Evolutionary conservation across 2,797 vertebrate species (phyloP).

Genomic region (Aphelocoma californica): DNA sequence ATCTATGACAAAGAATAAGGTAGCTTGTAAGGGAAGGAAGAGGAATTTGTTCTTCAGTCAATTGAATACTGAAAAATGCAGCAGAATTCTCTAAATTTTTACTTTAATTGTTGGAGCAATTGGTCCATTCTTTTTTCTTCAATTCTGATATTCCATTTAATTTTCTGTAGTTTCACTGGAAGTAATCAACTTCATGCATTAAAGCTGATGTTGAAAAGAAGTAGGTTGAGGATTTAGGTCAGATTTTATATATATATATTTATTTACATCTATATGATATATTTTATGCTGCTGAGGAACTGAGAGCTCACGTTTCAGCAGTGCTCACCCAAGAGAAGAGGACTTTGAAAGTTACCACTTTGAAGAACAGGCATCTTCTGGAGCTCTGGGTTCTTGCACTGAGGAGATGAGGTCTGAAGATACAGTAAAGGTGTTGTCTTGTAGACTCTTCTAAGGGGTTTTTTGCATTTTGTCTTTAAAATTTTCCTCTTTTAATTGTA

Average conservation of each 20-base stretch:
- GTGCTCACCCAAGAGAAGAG: not conserved
- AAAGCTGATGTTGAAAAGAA: not conserved
- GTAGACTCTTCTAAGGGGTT: fast-evolving
- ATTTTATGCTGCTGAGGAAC: not conserved
- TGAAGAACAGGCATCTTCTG: not conserved
- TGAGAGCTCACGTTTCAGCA: not conserved
- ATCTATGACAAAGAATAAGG: not conserved
- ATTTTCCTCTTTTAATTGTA: not conserved
- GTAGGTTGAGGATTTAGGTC: not conserved
- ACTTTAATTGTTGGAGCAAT: not conserved
- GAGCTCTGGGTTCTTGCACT: not conserved
- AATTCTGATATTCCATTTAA: not conserved
- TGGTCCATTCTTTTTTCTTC: not conserved
- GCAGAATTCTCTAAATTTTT: not conserved
- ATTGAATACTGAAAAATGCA: not conserved
- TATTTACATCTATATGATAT: not conserved
- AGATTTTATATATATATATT: not conserved
- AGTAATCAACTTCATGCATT: not conserved
- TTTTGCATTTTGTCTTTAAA: not conserved
- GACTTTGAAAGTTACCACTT: not conserved
- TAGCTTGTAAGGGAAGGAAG: not conserved
- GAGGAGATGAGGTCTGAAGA: not conserved
- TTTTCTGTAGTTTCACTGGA: not conserved
- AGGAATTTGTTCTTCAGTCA: not conserved
- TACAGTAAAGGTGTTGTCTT: fast-evolving